Evolutionary conservation across 2,797 vertebrate genomes (phyloP), one percentile per base, ranked within the genome.

Genomic region (Pangasius larnaudii): DNA sequence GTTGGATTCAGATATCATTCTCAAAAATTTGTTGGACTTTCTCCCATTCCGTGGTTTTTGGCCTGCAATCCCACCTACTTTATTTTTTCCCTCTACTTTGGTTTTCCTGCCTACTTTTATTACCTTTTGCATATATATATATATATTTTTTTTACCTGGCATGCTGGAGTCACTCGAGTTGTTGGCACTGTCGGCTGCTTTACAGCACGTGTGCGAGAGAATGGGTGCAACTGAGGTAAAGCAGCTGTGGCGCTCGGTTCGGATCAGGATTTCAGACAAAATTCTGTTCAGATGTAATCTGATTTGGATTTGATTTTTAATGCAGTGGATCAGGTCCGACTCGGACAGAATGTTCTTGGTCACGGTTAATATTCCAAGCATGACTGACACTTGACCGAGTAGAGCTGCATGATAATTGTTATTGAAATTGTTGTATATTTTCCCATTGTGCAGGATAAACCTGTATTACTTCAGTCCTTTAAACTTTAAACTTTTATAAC

Each of bases 311-410:
- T 7, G 11, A 39, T 71, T 27, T 83, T 46, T 65, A 67, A 61
- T 11, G 8, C 81, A 67, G n/a, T 18, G 59, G 81, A 67, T 71
- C 22, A 9, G 51, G 49, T 53, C 65, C 11, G 19, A 65, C 58
- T 83, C 46, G 42, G 81, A 67, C 61, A 30, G 81, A 72, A 85
- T 27, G 49, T 85, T 72, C 83, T 85, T 9, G 27, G 63, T 84
- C 46, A 69, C 18, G 65, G 5, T 49, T 83, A 49, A 56, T 84
- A 53, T 71, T 84, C 56, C 65, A 84, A 9, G 65, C 46, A 39
- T 67, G 81, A 67, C 22, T 65, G 59, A 65, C 39, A n/a, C 24
- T 82, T 63, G 11, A 82, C 22, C n/a, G 24, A n/a, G 22, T 27
- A 82, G 24, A 0, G 24, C 58, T 81, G 56, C 56, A 18, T 4